phyloP scores from a whole-genome alignment of 2,113 vertebrate genomes.

The Turnix velox region DNA sequence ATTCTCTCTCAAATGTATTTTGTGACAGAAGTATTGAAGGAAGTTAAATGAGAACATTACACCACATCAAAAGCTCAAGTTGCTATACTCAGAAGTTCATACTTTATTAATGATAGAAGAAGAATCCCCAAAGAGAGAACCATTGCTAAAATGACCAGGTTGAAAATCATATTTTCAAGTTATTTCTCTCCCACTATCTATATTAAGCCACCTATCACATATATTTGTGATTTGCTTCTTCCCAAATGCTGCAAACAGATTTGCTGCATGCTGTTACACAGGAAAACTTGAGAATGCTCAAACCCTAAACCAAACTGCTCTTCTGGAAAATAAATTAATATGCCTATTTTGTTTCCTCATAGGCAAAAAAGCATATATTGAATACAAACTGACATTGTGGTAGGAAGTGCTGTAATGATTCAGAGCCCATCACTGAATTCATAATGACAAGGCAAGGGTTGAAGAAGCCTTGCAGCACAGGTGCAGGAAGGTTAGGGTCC shows the following conservation, averaged over 20 bases:
- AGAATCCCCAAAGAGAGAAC: not conserved
- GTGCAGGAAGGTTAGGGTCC: not conserved
- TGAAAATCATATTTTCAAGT: not conserved
- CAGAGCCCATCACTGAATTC: not conserved
- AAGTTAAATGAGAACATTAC: not conserved
- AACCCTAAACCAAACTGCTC: not conserved
- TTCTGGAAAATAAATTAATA: not conserved
- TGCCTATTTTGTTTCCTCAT: not conserved
- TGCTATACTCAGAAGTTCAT: not conserved
- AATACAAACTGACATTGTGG: not conserved
- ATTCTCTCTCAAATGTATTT: not conserved
- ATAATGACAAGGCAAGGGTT: not conserved
- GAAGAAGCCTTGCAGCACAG: not conserved
- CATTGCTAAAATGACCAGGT: not conserved
- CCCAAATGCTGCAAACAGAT: fast-evolving
- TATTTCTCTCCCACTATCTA: not conserved
- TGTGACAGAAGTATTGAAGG: not conserved
- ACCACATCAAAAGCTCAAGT: not conserved
- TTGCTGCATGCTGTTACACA: not conserved
- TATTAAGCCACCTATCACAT: not conserved
- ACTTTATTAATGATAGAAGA: not conserved
- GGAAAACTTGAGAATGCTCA: not conserved
- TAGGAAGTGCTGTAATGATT: not conserved
- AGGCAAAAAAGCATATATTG: not conserved
- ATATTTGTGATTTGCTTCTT: not conserved